Evolutionary conservation across 2,888 invertebrate species (phyloP).

Genomic region (Brachypalpus laphriformis): DNA sequence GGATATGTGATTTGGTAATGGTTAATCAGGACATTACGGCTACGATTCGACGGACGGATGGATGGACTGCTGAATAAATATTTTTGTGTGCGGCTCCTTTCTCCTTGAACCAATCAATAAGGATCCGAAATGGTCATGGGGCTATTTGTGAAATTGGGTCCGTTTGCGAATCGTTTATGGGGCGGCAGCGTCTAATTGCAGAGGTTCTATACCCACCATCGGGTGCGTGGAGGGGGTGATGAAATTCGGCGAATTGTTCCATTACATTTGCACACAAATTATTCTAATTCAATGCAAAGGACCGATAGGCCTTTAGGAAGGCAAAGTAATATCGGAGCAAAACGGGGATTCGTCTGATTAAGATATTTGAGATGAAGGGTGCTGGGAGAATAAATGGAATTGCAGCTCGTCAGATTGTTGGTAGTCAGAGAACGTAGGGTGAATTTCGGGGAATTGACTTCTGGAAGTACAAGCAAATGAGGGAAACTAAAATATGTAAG

Average conservation of each 20-base stretch:
- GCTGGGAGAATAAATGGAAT: conserved; percentile 25
- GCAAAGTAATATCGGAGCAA: conserved; percentile 6
- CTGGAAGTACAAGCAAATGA: neutral
- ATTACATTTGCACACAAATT: conserved; percentile 69
- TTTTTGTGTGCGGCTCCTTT: conserved; percentile 12
- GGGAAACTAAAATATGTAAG: neutral
- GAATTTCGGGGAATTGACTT: neutral
- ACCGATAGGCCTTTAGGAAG: conserved; percentile 27
- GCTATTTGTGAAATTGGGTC: conserved; percentile 69
- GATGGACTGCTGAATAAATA: conserved; percentile 64
- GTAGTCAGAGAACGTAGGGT: conserved; percentile 2
- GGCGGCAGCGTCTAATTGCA: conserved; percentile 70
- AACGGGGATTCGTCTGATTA: conserved; percentile 52
- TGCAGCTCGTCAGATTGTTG: conserved; percentile 37
- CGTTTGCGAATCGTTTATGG: conserved; percentile 62
- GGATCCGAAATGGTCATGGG: conserved; percentile 60
- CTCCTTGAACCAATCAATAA: conserved; percentile 52
- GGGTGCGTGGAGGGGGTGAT: neutral
- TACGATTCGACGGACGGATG: conserved; percentile 46
- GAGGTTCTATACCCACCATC: neutral
- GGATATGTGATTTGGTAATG: conserved; percentile 64
- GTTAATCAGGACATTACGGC: conserved; percentile 68
- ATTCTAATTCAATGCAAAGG: conserved; percentile 69
- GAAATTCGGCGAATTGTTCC: conserved; percentile 46
- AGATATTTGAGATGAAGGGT: conserved; percentile 29